Conservation (phyloP, 2,888 invertebrate species). For the Apodemia zela region DNA sequence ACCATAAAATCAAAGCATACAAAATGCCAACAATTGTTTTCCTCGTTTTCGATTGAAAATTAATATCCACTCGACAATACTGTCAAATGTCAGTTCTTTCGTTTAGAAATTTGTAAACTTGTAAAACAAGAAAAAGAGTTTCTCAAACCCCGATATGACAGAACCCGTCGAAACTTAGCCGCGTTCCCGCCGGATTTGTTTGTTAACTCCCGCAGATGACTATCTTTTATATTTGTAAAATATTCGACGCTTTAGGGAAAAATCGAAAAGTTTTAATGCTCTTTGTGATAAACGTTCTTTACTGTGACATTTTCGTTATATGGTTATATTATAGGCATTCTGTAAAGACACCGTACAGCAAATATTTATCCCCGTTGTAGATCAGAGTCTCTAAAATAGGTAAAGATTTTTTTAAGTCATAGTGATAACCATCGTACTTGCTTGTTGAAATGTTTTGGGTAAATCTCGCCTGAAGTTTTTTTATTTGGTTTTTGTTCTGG, state of each 20-base stretch:
- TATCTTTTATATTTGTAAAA: conserved; percentile 12
- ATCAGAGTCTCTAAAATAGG: too few relatives aligned
- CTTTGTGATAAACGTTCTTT: not conserved
- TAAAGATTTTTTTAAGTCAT: too few relatives aligned
- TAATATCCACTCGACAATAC: not conserved
- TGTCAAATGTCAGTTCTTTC: conserved; percentile 9
- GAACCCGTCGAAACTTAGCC: conserved; percentile 38
- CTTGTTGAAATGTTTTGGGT: too few relatives aligned
- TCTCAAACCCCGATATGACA: conserved; percentile 32
- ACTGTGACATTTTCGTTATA: too few relatives aligned
- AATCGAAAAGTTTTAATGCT: not conserved
- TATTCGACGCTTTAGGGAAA: not conserved
- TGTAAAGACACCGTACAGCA: too few relatives aligned
- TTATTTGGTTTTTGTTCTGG: too few relatives aligned
- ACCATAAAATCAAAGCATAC: not conserved
- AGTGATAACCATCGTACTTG: too few relatives aligned
- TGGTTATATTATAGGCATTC: too few relatives aligned
- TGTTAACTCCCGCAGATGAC: conserved; percentile 3
- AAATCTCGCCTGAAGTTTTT: too few relatives aligned
- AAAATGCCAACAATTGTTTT: not conserved
- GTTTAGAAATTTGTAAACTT: conserved; percentile 19
- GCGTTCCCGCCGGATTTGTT: conserved; percentile 23
- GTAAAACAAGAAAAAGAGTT: conserved; percentile 25
- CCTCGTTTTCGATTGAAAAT: not conserved
- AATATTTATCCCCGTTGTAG: too few relatives aligned